Percentiles rank a stretch among this genome's conserved stretches.
These are phyloP conservation scores for Eupithecia subfuscata DNA, from an alignment of 2,888 invertebrate genomes.

Conservation along the genomic window DNA sequence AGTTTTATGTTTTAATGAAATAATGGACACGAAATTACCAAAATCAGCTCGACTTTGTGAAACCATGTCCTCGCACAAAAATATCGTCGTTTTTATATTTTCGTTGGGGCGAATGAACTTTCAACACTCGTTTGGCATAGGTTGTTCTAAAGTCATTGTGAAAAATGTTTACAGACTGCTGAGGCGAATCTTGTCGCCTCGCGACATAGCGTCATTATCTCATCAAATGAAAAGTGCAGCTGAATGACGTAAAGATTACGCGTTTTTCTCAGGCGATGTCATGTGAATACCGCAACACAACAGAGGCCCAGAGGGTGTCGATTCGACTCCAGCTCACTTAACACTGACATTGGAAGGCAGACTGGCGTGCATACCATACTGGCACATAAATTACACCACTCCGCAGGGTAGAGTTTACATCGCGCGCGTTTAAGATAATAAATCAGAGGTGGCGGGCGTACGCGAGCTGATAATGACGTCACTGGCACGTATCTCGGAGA, in stretches of 20 bases:
- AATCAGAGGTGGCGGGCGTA: conserved; percentile 73
- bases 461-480: conserved; percentile 80
- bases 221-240: conserved; percentile 49
- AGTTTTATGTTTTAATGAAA: not conserved
- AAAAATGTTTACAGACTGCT: conserved; percentile 42
- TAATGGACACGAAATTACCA: not conserved
- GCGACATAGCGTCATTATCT: conserved; percentile 37
- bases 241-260: conserved; percentile 47
- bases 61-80: conserved; percentile 42
- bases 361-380: conserved; percentile 48
- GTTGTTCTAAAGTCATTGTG: conserved; percentile 47
- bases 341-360: conserved; percentile 62
- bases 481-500: conserved; percentile 81
- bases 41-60: conserved; percentile 36
- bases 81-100: conserved; percentile 45
- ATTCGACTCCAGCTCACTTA: conserved; percentile 53
- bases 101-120: conserved; percentile 45
- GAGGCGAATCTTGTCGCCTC: conserved; percentile 21
- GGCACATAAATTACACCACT: conserved; percentile 67
- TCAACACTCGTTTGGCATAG: conserved; percentile 42
- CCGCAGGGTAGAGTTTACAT: conserved; percentile 62
- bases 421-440: conserved; percentile 73
- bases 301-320: conserved; percentile 49
- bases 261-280: conserved; percentile 19
- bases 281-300: conserved; percentile 25